Percentiles rank a stretch among this genome's conserved stretches.
phyloP scores from a whole-genome alignment of 2,113 vertebrate genomes.

The Rattus norvegicus region DNA sequence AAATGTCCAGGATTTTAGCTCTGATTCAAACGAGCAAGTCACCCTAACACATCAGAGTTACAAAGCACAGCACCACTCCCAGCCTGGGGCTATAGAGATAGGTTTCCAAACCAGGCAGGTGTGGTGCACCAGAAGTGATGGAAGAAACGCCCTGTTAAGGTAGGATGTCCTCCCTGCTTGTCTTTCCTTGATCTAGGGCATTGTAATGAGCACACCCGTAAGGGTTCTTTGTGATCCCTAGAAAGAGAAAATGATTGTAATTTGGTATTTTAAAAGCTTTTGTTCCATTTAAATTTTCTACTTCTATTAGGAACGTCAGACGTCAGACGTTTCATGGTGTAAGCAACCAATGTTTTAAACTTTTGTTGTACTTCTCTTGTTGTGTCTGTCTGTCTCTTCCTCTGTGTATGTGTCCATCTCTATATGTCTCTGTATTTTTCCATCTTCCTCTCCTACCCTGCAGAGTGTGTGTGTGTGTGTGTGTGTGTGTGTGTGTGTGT shows the following conservation, averaged over 20 bases:
- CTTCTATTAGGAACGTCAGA: background rate
- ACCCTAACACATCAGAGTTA: constrained; percentile 78
- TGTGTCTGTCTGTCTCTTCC: background rate
- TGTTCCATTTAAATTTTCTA: background rate
- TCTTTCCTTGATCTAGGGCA: background rate
- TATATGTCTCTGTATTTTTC: background rate
- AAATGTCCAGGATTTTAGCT: constrained; percentile 87
- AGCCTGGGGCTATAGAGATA: constrained; percentile 88
- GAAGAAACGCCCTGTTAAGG: constrained; percentile 91
- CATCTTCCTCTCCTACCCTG: background rate
- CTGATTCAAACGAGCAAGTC: constrained; percentile 87
- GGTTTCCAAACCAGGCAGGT: constrained; percentile 94
- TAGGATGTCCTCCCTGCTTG: constrained; percentile 82
- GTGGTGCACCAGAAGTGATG: constrained; percentile 93
- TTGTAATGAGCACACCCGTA: background rate
- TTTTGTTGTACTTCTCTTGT: background rate
- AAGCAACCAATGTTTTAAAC: background rate
- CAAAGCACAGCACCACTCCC: constrained; percentile 74
- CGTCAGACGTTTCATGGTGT: background rate
- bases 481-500: background rate
- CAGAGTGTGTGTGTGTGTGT: background rate
- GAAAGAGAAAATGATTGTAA: background rate
- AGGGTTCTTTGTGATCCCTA: background rate
- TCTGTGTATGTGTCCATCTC: background rate
- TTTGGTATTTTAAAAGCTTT: background rate